Percentiles rank a stretch among this genome's conserved stretches.
Conservation (phyloP, 2,797 vertebrate species). For the Pseudomugil gertrudae region DNA sequence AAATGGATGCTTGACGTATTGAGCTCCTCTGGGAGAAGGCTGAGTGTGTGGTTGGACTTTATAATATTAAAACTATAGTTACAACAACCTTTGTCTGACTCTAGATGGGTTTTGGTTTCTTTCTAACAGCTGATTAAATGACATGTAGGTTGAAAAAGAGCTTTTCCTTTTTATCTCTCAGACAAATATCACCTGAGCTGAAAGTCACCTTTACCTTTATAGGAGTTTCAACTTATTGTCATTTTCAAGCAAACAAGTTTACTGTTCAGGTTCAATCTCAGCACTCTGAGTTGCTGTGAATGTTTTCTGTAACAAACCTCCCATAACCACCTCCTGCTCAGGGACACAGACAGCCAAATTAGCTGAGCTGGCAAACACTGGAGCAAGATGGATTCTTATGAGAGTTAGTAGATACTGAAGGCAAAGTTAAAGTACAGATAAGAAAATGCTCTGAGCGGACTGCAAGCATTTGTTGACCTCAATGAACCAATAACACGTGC, state of each 20-base stretch:
- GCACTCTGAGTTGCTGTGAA: neutral
- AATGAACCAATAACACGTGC: neutral
- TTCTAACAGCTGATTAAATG: neutral
- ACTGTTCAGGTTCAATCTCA: conserved; percentile 3
- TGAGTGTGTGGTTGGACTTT: neutral
- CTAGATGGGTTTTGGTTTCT: neutral
- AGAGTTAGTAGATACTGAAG: neutral
- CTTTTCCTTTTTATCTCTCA: neutral
- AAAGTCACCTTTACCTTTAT: neutral
- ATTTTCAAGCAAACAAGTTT: neutral
- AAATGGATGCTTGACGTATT: neutral
- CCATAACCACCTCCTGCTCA: conserved; percentile 14
- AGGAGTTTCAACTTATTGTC: conserved; percentile 7
- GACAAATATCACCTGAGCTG: neutral
- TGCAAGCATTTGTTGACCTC: conserved; percentile 1
- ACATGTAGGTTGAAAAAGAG: neutral
- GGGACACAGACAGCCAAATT: conserved; percentile 4
- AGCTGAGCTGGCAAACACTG: neutral
- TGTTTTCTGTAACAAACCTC: conserved; percentile 27
- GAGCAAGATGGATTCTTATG: neutral
- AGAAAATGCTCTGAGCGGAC: neutral
- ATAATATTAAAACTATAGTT: neutral
- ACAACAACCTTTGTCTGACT: neutral
- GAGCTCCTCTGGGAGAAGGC: neutral
- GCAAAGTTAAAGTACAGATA: conserved; percentile 6